phyloP scores from a whole-genome alignment of 2,888 invertebrate species.

The Parochlus steinenii region DNA sequence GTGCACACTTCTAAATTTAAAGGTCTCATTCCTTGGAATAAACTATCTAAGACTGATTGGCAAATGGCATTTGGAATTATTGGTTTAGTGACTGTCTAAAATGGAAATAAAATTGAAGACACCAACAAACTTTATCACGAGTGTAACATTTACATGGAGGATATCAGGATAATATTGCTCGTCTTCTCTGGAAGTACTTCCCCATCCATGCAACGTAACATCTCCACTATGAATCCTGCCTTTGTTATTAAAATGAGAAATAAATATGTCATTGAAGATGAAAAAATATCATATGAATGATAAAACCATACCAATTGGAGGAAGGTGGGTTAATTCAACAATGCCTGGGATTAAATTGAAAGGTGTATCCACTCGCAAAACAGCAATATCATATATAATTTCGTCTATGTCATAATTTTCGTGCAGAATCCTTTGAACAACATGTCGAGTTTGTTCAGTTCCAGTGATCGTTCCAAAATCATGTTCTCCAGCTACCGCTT shows the following conservation, averaged over 20 bases:
- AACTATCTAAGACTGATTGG: constrained; percentile 15
- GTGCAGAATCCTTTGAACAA: constrained; percentile 24
- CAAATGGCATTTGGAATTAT: constrained; percentile 19
- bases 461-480: neutral
- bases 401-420: constrained; percentile 15
- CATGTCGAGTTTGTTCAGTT: constrained; percentile 18
- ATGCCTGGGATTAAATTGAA: constrained; percentile 17
- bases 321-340: constrained; percentile 17
- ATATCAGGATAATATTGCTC: constrained; percentile 16
- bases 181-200: constrained; percentile 17
- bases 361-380: constrained; percentile 18
- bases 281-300: no score
- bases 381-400: constrained; percentile 21
- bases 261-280: no score
- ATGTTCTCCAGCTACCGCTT: constrained; percentile 1
- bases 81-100: constrained; percentile 18
- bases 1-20: constrained; percentile 24
- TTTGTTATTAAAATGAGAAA: no score
- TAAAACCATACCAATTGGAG: no score
- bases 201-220: constrained; percentile 19
- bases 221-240: constrained; percentile 16
- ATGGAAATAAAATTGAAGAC: no score
- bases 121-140: no score
- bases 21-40: constrained; percentile 13
- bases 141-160: no score